These are phyloP conservation scores for Andrena camellia DNA, from an alignment of 2,888 invertebrate species.

Conservation along the genomic window DNA sequence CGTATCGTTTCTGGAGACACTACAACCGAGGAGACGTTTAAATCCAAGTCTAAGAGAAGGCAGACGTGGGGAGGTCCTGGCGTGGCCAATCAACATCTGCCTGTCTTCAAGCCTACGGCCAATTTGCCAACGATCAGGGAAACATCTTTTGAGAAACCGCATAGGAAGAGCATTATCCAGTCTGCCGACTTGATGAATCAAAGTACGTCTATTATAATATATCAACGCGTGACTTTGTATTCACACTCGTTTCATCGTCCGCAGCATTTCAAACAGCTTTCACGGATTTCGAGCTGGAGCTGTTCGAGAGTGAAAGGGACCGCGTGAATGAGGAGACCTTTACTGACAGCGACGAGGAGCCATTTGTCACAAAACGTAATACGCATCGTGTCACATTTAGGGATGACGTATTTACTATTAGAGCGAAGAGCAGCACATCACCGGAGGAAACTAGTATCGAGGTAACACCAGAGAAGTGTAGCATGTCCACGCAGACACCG, in stretches of 20 bases:
- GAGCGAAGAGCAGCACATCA: constrained; percentile 5
- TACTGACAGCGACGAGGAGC: constrained; percentile 57
- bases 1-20: constrained; percentile 76
- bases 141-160: constrained; percentile 54
- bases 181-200: constrained; percentile 65
- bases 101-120: constrained; percentile 28
- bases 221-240: too few relatives aligned
- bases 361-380: constrained; percentile 44
- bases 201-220: constrained; percentile 2
- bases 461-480: constrained; percentile 51
- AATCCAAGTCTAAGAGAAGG: constrained; percentile 75
- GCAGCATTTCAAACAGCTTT: constrained; percentile 77
- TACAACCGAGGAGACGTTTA: constrained; percentile 54
- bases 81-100: constrained; percentile 60
- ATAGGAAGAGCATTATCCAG: constrained; percentile 74
- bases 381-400: constrained; percentile 51
- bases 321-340: constrained; percentile 41
- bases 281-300: constrained; percentile 83
- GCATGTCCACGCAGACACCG: constrained; percentile 41
- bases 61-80: constrained; percentile 80
- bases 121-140: constrained; percentile 73
- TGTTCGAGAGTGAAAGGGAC: constrained; percentile 78
- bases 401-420: constrained; percentile 43
- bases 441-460: constrained; percentile 79
- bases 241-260: too few relatives aligned